Base-by-base conservation (phyloP, 2,797 vertebrate genomes). In the Eleutherodactylus coqui region DNA sequence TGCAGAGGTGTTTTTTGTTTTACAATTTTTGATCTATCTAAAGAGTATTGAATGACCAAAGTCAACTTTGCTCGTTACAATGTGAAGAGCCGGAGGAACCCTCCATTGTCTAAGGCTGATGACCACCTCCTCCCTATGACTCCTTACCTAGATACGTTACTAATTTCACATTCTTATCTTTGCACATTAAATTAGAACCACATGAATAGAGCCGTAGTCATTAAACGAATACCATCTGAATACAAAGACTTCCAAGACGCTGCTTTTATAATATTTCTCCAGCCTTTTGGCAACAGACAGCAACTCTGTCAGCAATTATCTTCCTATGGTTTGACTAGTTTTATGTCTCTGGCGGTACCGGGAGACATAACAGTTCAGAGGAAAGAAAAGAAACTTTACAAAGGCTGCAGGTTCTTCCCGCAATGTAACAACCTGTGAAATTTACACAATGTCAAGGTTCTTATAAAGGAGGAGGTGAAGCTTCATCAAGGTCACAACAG, bases 361-460 rank as follows among this genome's bases (percentile, higher is more conserved):
- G 21, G 43, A 38, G 29, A 69, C 29, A 49, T 45, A 82, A n/a
- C 32, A 34, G 45, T 36, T 53, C 24, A 41, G 47, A 72, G 45
- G 45, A 49, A 81, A 21, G 32, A 47, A 45, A 10, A 53, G 24
- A 34, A 70, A 49, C n/a, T 41, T 38, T 55, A n/a, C 34, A 43
- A 55, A 34, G 8, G 27, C 32, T 7, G 67, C 47, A 29, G 24
- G 47, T 51, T 82, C 60, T 49, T 72, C 53, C 38, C 24, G 24
- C 21, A 24, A 13, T 75, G 53, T 62, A 58, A n/a, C 27, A 83
- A 75, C 38, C 36, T 49, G 41, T 34, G 82, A 55, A 83, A 62
- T 45, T 24, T 41, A 64, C 32, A 64, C 72, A 77, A 75, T 17
- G 21, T 49, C 82, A 84, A 64, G 82, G 82, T 84, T 67, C 41